Conservation (phyloP, 2,797 vertebrate species). For the Anas bahamensis region DNA sequence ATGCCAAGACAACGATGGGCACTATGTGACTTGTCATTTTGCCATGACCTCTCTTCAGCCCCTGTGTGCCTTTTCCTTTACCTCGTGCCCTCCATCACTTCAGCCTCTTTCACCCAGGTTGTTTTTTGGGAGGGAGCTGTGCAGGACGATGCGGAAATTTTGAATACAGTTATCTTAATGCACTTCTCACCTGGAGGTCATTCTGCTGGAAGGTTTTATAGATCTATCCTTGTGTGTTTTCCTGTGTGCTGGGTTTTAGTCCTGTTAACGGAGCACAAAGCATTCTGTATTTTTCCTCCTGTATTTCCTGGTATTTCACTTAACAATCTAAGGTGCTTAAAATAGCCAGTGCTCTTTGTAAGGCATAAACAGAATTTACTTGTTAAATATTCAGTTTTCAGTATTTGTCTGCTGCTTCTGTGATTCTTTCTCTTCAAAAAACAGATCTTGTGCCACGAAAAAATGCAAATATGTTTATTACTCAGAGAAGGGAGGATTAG, state of each 20-base stretch:
- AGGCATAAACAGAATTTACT: neutral
- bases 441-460: neutral
- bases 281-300: neutral
- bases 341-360: neutral
- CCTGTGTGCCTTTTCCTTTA: neutral
- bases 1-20: neutral
- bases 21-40: neutral
- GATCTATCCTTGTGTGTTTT: neutral
- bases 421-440: neutral
- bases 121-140: neutral
- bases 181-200: constrained; percentile 25
- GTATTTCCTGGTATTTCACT: neutral
- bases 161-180: neutral
- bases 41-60: neutral
- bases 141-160: neutral
- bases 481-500: neutral
- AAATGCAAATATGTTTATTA: neutral
- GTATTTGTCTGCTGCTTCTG: neutral
- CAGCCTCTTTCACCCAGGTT: neutral
- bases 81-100: neutral
- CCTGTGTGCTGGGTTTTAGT: neutral
- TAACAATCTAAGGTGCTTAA: neutral
- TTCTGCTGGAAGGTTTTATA: constrained; percentile 26
- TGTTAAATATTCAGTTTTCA: neutral
- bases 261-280: neutral